These are phyloP conservation scores for Engystomops pustulosus DNA, from an alignment of 2,113 vertebrate genomes.

Conservation along the genomic window DNA sequence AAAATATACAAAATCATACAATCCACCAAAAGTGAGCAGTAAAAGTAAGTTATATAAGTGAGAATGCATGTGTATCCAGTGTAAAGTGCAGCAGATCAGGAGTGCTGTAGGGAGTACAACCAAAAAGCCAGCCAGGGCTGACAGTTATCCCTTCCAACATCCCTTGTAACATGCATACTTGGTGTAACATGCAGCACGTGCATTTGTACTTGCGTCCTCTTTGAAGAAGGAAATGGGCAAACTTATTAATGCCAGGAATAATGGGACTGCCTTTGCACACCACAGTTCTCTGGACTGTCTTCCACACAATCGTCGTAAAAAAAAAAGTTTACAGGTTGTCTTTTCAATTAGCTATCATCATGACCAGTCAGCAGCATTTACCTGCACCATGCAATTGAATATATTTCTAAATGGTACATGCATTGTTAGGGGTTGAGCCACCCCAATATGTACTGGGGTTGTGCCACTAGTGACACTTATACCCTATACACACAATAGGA, in stretches of 20 bases:
- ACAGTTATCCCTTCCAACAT: not conserved
- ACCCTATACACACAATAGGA: no score
- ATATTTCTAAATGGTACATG: not conserved
- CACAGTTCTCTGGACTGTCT: not conserved
- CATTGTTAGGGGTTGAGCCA: no score
- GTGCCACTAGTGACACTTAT: no score
- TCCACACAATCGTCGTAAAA: no score
- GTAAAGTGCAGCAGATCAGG: not conserved
- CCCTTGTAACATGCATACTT: not conserved
- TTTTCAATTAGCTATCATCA: not conserved
- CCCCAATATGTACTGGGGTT: no score
- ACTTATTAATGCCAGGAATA: no score
- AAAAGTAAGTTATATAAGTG: not conserved
- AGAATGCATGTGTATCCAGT: not conserved
- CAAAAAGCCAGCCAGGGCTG: no score
- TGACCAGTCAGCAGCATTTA: not conserved
- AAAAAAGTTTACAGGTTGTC: not conserved
- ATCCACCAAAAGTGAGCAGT: not conserved
- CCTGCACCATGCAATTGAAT: no score
- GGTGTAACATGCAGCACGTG: no score
- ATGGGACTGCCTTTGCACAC: not conserved
- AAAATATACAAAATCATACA: not conserved
- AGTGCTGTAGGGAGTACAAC: not conserved
- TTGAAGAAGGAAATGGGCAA: no score
- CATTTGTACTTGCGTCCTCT: no score